Base-by-base conservation (phyloP, 2,888 invertebrate species). In the Acheta domesticus region DNA sequence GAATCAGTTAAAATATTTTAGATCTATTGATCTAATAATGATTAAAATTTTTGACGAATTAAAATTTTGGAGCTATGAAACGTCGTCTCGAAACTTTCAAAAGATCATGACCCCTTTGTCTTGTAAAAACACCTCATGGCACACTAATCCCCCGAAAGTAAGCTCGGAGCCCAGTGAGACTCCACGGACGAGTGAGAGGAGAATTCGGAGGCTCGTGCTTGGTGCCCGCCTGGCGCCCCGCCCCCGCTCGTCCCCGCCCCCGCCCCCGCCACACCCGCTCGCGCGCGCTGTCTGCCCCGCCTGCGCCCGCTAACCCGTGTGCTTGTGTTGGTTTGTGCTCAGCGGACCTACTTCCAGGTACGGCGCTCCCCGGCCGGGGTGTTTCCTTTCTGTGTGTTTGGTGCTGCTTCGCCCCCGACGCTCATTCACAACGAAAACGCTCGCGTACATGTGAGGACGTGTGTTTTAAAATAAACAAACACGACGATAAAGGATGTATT, bases 281-380 rank as follows among this genome's bases (percentile, higher is more conserved):
- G 36, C 36, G 36, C 8, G 36, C 36, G 36, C 36, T 36, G 36
- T 62, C 16, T n/a, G 62, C 11, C 62, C 62, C 14, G 62, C 62
- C 62, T n/a, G 62, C 62, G 62, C 62, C 62, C n/a, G 62, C 62
- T 62, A 62, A 62, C 62, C 62, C 62, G 62, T 62, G n/a, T 62
- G n/a, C 62, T 62, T 62, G 62, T 62, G 62, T 62, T 62, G 62
- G 8, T 62, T 62, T n/a, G n/a, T 62, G 62, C 62, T 62, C 62
- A 62, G 62, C 62, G 62, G 62, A 62, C 62, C 62, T 62, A 62
- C 62, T 62, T 62, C 62, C 62, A 62, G 62, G 62, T 62, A 62
- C 62, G 62, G 8, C 14, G 16, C 62, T 14, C 14, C 62, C 62
- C 62, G 4, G 62, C 62, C n/a, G 16, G 62, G 62, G 62, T 62